Evolutionary conservation across 1,140 invertebrate species (phyloP).

Genomic region (Drosophila pectinifera): DNA sequence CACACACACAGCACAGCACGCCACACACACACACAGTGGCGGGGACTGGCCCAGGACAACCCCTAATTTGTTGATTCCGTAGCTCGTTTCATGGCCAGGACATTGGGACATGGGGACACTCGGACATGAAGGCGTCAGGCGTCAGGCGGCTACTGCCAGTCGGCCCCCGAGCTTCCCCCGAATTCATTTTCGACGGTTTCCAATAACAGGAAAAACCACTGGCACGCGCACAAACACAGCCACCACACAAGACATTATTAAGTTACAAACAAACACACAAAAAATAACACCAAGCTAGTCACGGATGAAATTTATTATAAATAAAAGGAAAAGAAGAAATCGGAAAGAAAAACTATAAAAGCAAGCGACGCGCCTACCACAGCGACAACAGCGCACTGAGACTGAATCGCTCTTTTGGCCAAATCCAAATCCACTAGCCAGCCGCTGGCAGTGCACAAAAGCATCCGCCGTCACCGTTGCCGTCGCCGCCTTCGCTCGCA

Average conservation of each 20-base stretch:
- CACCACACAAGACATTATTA: slow-evolving; percentile 15
- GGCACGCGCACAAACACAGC: slow-evolving; percentile 4
- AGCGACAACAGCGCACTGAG: slow-evolving; percentile 77
- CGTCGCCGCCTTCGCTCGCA: slow-evolving; percentile 3
- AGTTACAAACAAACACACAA: slow-evolving; percentile 16
- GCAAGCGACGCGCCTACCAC: slow-evolving; percentile 65
- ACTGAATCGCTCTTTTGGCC: slow-evolving; percentile 56
- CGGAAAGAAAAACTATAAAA: slow-evolving; percentile 11
- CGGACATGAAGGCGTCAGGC: slow-evolving; percentile 11
- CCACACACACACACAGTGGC: neutral
- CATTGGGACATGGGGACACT: slow-evolving; percentile 33
- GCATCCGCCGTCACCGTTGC: slow-evolving; percentile 11
- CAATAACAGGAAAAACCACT: slow-evolving; percentile 57
- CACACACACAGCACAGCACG: slow-evolving; percentile 9
- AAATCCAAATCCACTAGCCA: slow-evolving; percentile 47
- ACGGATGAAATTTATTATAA: slow-evolving; percentile 1
- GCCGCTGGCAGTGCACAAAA: slow-evolving; percentile 27
- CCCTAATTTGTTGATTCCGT: slow-evolving; percentile 47
- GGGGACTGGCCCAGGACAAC: slow-evolving; percentile 38
- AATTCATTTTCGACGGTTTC: slow-evolving; percentile 30
- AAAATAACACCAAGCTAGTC: neutral
- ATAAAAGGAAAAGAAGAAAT: slow-evolving; percentile 5
- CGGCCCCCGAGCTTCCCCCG: slow-evolving; percentile 1
- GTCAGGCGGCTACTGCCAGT: slow-evolving; percentile 15
- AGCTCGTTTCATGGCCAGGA: slow-evolving; percentile 41